Evolutionary conservation across 2,888 invertebrate species (phyloP), one percentile per base, ranked within the genome.

Genomic region (Ophion ventricosus): DNA sequence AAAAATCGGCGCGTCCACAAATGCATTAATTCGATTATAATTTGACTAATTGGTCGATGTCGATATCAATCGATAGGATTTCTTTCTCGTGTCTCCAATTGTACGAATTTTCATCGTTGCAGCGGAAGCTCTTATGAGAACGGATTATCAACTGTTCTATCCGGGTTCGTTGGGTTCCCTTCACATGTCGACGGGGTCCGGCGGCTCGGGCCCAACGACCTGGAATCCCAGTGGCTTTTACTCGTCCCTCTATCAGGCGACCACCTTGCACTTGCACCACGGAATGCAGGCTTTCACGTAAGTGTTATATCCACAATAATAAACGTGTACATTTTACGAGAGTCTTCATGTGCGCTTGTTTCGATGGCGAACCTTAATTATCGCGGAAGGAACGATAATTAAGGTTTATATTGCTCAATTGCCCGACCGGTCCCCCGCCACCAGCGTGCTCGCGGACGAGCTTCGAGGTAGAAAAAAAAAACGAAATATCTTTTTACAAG

Each of bases 131-230:
- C 87, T 93, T 61, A 90, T 93, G 90, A 89, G 93, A 86, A 91
- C 92, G 77, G 93, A 93, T 83, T 93, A 93, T 85, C 93, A 93
- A 80, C 88, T 93, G 54, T 93, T 93, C 81, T 93, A 93, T 83
- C 93, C 93, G n/a, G 91, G 92, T n/a, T 88, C 92, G 17, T 83
- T 93, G 73, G 93, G 93, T 35, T 93, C 92, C 1, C 77, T 93
- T 56, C 92, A 93, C 85, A 91, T 93, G 63, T 92, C 93, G 40
- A 90, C 93, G 14, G 90, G 89, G 49, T 90, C 91, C 26, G 87
- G 88, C 25, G 89, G 89, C 61, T 86, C 89, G 20, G 87, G 89
- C 54, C 84, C 92, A 20, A 87, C 93, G 25, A 88, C 92, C 17
- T 93, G 93, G 93, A 93, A 92, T 87, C 90, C 92, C 4, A 84